Evolutionary conservation across 2,113 vertebrate genomes (phyloP).

Genomic region (Neolamprologus modestus): DNA sequence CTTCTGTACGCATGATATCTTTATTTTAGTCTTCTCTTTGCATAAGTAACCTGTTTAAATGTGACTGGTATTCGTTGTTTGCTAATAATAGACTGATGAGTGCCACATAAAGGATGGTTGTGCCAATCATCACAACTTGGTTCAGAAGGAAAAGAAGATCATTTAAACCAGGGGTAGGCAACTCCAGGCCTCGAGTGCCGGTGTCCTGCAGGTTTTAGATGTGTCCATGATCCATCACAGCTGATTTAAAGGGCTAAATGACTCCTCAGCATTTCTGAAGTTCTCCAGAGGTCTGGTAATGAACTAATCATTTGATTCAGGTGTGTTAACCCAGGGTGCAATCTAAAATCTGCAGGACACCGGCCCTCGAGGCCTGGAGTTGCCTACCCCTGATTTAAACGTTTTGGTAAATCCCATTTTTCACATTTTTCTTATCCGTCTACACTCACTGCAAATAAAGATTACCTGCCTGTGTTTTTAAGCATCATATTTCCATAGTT

Average conservation of each 20-base stretch:
- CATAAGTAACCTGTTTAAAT: not conserved
- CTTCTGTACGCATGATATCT: not conserved
- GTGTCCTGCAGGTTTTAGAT: not conserved
- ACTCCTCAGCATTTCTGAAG: not conserved
- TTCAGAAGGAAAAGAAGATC: not conserved
- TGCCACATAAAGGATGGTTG: not conserved
- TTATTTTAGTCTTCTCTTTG: not conserved
- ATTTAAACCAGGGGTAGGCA: not conserved
- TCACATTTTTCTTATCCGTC: not conserved
- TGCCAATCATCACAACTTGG: not conserved
- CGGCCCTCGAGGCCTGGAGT: not conserved
- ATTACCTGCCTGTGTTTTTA: not conserved
- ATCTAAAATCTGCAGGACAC: not conserved
- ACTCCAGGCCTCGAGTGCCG: not conserved
- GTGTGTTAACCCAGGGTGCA: not conserved
- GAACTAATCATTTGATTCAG: not conserved
- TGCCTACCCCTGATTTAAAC: not conserved
- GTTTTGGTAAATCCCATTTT: not conserved
- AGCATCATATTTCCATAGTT: constrained; percentile 6
- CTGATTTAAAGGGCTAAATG: not conserved
- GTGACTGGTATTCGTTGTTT: not conserved
- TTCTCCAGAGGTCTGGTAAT: not conserved
- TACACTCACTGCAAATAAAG: not conserved
- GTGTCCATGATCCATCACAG: not conserved
- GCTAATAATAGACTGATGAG: not conserved